Conservation (phyloP, 2,797 vertebrate genomes). For the Nasua narica region DNA sequence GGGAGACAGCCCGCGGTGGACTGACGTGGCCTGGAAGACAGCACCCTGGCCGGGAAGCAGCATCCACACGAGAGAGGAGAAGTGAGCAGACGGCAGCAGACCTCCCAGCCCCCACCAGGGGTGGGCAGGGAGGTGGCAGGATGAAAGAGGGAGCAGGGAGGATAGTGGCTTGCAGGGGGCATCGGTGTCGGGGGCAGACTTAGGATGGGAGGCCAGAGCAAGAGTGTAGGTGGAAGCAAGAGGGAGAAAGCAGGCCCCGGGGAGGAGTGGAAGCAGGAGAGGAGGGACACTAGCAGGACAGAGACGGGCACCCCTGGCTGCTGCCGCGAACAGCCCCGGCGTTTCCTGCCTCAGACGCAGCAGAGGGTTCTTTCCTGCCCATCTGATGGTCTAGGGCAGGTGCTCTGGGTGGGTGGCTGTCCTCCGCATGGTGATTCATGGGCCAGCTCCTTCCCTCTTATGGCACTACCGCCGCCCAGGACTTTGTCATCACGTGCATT, state of each 20-base stretch:
- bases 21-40: not conserved
- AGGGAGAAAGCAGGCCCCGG: rapidly evolving
- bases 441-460: not conserved
- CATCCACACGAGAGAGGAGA: too few relatives aligned
- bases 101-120: too few relatives aligned
- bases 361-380: not conserved
- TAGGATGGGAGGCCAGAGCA: not conserved
- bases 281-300: not conserved
- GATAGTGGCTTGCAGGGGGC: not conserved
- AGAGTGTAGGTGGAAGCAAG: not conserved
- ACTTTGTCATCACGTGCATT: not conserved
- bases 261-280: not conserved
- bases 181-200: not conserved
- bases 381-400: not conserved
- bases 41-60: not conserved
- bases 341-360: not conserved
- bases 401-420: not conserved
- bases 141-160: rapidly evolving
- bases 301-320: not conserved
- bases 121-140: not conserved
- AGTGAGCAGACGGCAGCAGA: not conserved
- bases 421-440: not conserved
- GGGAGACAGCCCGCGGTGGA: not conserved
- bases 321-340: not conserved
- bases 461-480: not conserved